A percentile compares a stretch with the other conserved stretches of the same genome.
These are phyloP conservation scores for Drosophila quasianomalipes DNA, from an alignment of 2,888 invertebrate species.

Conservation along the genomic window DNA sequence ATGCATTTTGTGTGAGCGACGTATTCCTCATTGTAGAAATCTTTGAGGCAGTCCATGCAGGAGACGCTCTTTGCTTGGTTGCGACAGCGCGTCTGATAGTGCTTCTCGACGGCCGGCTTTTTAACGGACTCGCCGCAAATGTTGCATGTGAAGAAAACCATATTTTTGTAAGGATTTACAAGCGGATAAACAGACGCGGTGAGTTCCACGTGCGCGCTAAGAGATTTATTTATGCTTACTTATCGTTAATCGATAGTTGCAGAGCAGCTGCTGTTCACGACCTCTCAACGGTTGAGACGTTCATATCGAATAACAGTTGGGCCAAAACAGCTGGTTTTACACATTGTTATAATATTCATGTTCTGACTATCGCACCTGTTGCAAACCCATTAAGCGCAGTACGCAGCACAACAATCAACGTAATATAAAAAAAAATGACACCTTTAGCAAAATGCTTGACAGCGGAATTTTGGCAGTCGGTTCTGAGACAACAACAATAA, in stretches of 20 bases:
- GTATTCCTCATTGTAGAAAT: constrained; percentile 93
- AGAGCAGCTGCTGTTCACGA: background rate
- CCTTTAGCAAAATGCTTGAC: background rate
- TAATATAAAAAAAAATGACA: too few relatives aligned
- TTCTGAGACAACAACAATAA: background rate
- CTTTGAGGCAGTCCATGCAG: constrained; percentile 97
- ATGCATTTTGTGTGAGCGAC: constrained; percentile 93
- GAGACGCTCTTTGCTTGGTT: constrained; percentile 89
- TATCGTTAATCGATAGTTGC: constrained; percentile 38
- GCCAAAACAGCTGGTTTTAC: background rate
- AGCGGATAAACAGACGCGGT: constrained; percentile 12
- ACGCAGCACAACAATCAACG: background rate
- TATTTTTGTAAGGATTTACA: constrained; percentile 81
- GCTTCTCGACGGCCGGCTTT: constrained; percentile 96
- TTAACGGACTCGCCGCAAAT: constrained; percentile 96
- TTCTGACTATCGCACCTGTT: background rate
- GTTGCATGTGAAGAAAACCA: constrained; percentile 98
- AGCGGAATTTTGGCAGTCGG: background rate
- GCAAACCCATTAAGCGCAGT: background rate
- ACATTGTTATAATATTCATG: background rate
- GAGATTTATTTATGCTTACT: constrained; percentile 19
- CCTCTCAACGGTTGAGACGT: constrained; percentile 1
- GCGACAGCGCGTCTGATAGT: constrained; percentile 91
- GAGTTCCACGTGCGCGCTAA: constrained; percentile 47
- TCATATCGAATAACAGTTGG: background rate